Conservation (phyloP, 2,888 invertebrate genomes). For the Thelaira solivaga region DNA sequence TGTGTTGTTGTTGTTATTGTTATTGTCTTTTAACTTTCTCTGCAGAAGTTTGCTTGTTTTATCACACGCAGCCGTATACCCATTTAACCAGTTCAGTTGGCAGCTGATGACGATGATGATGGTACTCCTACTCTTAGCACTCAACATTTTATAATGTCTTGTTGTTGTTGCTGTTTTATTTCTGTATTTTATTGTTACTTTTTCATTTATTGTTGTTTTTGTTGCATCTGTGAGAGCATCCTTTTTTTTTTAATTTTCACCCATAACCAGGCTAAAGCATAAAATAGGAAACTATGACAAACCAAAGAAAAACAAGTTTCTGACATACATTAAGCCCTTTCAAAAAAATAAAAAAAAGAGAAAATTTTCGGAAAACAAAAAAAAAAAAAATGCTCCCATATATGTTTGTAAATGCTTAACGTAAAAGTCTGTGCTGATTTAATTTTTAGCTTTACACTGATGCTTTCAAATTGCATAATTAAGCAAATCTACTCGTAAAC, state of each 20-base stretch:
- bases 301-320: constrained; percentile 8
- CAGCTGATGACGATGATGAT: constrained; percentile 5
- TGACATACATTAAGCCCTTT: constrained; percentile 38
- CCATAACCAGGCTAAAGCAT: constrained; percentile 13
- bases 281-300: constrained; percentile 5
- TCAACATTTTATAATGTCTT: constrained; percentile 31
- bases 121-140: constrained; percentile 43
- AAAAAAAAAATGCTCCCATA: too few species aligned
- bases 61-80: constrained; percentile 1
- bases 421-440: too few species aligned
- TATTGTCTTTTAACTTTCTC: constrained; percentile 13
- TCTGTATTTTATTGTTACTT: neutral
- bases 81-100: constrained; percentile 30
- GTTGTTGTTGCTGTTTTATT: too few species aligned
- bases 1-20: constrained; percentile 3
- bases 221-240: constrained; percentile 30
- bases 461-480: too few species aligned
- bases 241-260: neutral
- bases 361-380: too few species aligned
- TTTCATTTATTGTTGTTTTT: constrained; percentile 10
- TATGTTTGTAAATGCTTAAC: too few species aligned
- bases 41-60: neutral
- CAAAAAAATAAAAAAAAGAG: too few species aligned
- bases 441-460: too few species aligned
- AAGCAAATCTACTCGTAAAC: too few species aligned